These are phyloP conservation scores for Scaeva pyrastri DNA, from an alignment of 2,888 invertebrate species.

Conservation along the genomic window DNA sequence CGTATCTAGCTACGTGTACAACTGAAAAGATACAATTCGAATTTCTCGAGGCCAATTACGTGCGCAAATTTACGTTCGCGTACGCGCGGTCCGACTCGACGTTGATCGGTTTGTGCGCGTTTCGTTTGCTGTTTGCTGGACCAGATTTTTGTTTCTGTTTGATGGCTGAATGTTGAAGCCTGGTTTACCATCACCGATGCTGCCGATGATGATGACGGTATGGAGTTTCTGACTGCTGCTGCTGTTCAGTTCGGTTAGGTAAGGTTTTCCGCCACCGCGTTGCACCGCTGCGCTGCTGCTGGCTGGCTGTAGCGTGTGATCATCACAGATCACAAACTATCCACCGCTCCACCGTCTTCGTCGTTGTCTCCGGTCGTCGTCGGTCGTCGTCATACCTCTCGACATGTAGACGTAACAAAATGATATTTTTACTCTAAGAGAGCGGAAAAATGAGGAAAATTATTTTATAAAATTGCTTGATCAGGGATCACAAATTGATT, in stretches of 20 bases:
- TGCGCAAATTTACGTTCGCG: conserved; percentile 76
- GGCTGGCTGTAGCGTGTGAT: conserved; percentile 8
- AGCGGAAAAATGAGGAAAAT: conserved; percentile 79
- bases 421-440: conserved; percentile 77
- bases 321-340: conserved; percentile 17
- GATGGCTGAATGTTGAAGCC: neutral
- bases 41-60: conserved; percentile 76
- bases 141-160: conserved; percentile 33
- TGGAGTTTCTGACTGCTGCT: conserved; percentile 39
- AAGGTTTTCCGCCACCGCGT: conserved; percentile 16
- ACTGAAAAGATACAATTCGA: conserved; percentile 71
- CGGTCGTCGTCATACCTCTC: no score
- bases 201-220: conserved; percentile 2
- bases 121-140: conserved; percentile 25
- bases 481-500: conserved; percentile 83
- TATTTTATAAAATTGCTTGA: conserved; percentile 81
- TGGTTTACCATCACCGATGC: conserved; percentile 17
- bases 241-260: conserved; percentile 37
- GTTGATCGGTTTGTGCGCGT: no score
- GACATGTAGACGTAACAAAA: conserved; percentile 69
- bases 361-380: no score
- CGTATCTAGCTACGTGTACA: conserved; percentile 59
- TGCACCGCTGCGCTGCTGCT: neutral
- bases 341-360: no score
- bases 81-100: conserved; percentile 61